These are phyloP conservation scores for Amphilophus citrinellus DNA, from an alignment of 2,113 vertebrate genomes.

Conservation along the genomic window DNA sequence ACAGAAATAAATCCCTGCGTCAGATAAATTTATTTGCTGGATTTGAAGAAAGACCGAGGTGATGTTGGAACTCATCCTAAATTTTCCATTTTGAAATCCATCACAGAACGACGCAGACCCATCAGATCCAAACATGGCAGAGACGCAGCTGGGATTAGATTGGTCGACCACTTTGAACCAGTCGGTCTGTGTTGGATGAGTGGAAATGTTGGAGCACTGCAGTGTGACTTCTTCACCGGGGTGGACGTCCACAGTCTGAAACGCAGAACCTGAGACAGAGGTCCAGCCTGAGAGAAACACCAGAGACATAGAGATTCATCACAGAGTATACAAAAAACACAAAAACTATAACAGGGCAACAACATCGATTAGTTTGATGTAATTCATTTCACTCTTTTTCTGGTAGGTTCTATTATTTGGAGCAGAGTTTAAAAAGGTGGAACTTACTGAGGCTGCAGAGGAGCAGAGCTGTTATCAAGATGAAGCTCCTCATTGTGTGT, in stretches of 20 bases:
- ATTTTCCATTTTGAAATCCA: constrained; percentile 16
- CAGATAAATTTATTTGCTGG: constrained; percentile 23
- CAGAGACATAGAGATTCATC: not conserved
- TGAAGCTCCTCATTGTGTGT: not conserved
- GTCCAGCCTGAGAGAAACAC: no score
- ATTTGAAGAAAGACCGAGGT: constrained; percentile 27
- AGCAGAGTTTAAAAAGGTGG: not conserved
- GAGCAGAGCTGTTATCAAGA: not conserved
- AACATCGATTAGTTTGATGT: not conserved
- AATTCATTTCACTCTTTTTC: not conserved
- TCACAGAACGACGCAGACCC: accelerated
- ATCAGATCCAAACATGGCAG: not conserved
- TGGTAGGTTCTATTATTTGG: accelerated
- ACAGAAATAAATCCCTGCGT: constrained; percentile 35
- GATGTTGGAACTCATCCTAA: constrained; percentile 27
- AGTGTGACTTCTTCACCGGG: not conserved
- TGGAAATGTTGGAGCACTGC: not conserved
- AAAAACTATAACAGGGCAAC: not conserved
- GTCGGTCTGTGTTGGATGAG: not conserved
- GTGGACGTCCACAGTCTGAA: not conserved
- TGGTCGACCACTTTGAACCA: constrained; percentile 18
- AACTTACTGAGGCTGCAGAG: constrained; percentile 35
- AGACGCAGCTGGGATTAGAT: not conserved
- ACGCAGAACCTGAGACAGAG: not conserved
- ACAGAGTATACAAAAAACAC: accelerated